Percentiles rank a stretch among this genome's conserved stretches.
Conservation (phyloP, 2,797 vertebrate genomes). For the Petrocephalus schoutedeni region DNA sequence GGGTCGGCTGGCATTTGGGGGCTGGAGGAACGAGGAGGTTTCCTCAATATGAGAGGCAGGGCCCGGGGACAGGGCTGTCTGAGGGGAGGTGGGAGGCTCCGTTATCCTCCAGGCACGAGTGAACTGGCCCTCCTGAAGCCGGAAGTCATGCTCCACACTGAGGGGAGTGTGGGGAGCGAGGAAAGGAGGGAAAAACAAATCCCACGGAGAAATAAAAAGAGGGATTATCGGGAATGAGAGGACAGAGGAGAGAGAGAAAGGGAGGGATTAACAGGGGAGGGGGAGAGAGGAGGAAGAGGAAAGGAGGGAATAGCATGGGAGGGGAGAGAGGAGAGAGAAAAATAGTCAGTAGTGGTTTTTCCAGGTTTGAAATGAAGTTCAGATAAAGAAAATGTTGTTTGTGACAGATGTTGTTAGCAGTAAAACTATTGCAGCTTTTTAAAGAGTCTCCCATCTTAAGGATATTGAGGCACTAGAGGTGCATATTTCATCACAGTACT, state of each 20-base stretch:
- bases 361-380: constrained; percentile 40
- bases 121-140: constrained; percentile 70
- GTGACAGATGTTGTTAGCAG: constrained; percentile 54
- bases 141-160: constrained; percentile 70
- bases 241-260: neutral
- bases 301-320: neutral
- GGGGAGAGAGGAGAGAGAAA: neutral
- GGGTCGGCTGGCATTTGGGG: constrained; percentile 41
- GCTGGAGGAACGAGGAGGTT: constrained; percentile 52
- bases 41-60: constrained; percentile 53
- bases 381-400: constrained; percentile 50
- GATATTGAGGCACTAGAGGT: neutral
- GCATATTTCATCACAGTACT: neutral
- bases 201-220: no score
- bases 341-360: neutral
- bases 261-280: neutral
- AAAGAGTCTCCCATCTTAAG: neutral
- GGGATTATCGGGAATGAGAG: neutral
- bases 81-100: constrained; percentile 55
- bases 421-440: neutral
- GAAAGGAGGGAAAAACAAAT: neutral
- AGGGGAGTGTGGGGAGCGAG: neutral
- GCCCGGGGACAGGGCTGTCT: constrained; percentile 32
- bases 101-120: constrained; percentile 66
- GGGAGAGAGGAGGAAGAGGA: neutral